Conservation (phyloP, 2,888 invertebrate genomes). For the Cataglyphis livida region DNA sequence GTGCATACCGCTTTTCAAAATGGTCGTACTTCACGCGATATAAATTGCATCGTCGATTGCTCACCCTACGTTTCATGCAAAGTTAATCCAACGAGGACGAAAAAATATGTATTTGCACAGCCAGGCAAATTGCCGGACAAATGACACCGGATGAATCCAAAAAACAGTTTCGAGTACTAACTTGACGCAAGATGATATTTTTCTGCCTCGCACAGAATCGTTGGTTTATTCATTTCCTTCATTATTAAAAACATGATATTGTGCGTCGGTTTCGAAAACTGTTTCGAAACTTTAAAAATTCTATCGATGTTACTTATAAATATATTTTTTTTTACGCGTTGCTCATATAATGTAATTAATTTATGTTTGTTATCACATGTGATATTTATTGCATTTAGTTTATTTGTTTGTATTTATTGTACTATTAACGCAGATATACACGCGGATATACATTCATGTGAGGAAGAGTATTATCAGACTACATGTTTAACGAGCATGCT, state of each 20-base stretch:
- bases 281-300: background rate
- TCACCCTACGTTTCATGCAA: conserved; percentile 32
- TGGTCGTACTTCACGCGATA: conserved; percentile 49
- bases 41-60: conserved; percentile 53
- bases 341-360: background rate
- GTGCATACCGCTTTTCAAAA: conserved; percentile 42
- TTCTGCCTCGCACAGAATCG: background rate
- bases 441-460: background rate
- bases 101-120: conserved; percentile 47
- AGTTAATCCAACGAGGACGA: conserved; percentile 38
- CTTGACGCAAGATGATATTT: conserved; percentile 50
- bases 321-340: background rate
- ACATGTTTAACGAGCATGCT: conserved; percentile 32
- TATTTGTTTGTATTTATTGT: background rate
- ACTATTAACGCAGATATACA: background rate
- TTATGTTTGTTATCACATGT: background rate
- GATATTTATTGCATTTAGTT: background rate
- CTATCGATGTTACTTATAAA: background rate
- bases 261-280: background rate
- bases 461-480: conserved; percentile 8
- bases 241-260: conserved; percentile 12
- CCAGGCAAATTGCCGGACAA: conserved; percentile 35
- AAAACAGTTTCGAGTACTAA: conserved; percentile 42
- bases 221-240: conserved; percentile 44
- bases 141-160: conserved; percentile 44